Evolutionary conservation across 2,797 vertebrate species (phyloP), one percentile per base, ranked within the genome.

Genomic region (Hypotaenidia philippensis): DNA sequence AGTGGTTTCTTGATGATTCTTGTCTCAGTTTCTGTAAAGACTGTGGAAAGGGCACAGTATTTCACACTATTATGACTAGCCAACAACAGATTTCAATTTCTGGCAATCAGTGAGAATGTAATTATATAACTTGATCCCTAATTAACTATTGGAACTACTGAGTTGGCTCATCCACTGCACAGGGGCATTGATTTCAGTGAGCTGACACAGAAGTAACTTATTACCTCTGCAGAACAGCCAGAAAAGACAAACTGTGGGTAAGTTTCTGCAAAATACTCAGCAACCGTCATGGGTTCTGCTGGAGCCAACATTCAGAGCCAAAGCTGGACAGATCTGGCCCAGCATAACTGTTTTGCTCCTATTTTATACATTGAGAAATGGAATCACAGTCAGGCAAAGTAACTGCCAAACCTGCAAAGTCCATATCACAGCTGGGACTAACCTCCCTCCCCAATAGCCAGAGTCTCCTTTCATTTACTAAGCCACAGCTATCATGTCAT

Each of bases 61-160:
- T 88, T 76, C 29, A 11, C 21, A 34, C 23, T 8, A 13, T 26
- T 81, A 44, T 36, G 72, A 75, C 55, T 78, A 89, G 83, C 6
- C 19, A 53, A 15, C 0, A 0, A 15, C 16, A 31, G 49, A 38
- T 71, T 80, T 60, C 56, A 32, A n/a, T 27, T 72, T 66, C 5
- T n/a, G 69, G 47, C 38, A 29, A 79, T 47, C 49, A 44, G 18
- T 52, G 38, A 84, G 47, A 88, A 88, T 23, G 16, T 34, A 63
- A 52, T 74, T 77, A 29, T 26, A 26, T 10, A 52, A 20, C 72
- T 64, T 64, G 64, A 85, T 55, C 60, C 29, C 53, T 81, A 63
- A 84, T 63, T 70, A 94, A 66, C 26, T 38, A 68, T 23, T 47
- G 68, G 31, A 83, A 55, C 15, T 63, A 82, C 41, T 56, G 83